Evolutionary conservation across 2,797 vertebrate genomes (phyloP), one percentile per base, ranked within the genome.

Genomic region (Zalophus californianus): DNA sequence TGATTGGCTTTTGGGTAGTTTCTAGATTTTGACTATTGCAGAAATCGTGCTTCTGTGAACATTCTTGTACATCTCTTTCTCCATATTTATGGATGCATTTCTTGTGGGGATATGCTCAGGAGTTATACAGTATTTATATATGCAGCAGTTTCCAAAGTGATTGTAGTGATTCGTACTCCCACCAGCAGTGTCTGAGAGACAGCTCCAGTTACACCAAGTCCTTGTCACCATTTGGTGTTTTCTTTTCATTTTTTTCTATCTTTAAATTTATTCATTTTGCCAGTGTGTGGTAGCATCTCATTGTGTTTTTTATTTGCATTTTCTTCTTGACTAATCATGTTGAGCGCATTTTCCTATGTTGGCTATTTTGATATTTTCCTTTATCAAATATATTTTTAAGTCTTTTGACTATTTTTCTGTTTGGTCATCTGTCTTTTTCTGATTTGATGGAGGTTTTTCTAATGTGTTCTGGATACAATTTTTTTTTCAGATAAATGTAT

Each of bases 351-450:
- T 91, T 88, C 25, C 62, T 64, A 6, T 52, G 15, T 32, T 66
- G 50, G 18, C 38, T 87, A 84, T 75, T 80, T 89, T 79, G 50
- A 80, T 66, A 85, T 58, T 70, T 29, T 90, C 32, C 89, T 92
- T 92, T 50, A 54, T 54, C 56, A 95, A 79, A 92, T 86, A 38
- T 64, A 52, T 88, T 84, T 72, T 41, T 85, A 38, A 58, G 16
- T 79, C 5, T 88, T 94, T 84, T 84, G n/a, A 52, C 29, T 75
- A 44, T 92, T 86, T 72, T 86, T 94, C 50, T 56, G 1, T 94
- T 88, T 94, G 14, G 16, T 62, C 62, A 44, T 80, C 83, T 87
- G 3, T 72, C 44, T 87, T 93, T 86, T 75, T 62, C 23, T 84
- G 60, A 88, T 21, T n/a, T 94, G 44, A 44, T 44, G 52, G 21